Conservation (phyloP, 2,113 vertebrate species). For the Lynx canadensis region DNA sequence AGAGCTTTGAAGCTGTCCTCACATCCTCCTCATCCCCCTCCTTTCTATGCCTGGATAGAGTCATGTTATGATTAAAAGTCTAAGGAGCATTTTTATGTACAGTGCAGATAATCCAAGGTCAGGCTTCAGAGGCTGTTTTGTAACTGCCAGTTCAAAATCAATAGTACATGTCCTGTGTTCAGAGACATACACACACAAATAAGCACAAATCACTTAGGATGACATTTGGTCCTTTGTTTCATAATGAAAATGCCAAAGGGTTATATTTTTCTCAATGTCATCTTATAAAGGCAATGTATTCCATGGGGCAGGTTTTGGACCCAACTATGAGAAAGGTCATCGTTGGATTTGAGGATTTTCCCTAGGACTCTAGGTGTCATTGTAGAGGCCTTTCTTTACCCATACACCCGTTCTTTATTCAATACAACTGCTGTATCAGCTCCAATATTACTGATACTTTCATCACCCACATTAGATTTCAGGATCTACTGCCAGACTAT, state of each 20-base stretch:
- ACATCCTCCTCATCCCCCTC: background rate
- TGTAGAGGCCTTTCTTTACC: background rate
- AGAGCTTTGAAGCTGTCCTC: slow-evolving; percentile 27
- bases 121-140: background rate
- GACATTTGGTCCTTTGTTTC: slow-evolving; percentile 22
- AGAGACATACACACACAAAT: background rate
- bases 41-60: background rate
- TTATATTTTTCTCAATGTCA: background rate
- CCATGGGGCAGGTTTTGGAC: background rate
- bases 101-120: slow-evolving; percentile 24
- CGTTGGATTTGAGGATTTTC: background rate
- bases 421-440: background rate
- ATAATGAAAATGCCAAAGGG: background rate
- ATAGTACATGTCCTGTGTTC: background rate
- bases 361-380: background rate
- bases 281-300: background rate
- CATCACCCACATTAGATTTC: background rate
- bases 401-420: background rate
- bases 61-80: background rate
- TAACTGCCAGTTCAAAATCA: slow-evolving; percentile 3
- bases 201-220: background rate
- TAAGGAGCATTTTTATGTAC: background rate
- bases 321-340: background rate
- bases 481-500: background rate
- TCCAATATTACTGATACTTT: background rate